Conservation (phyloP, 2,113 vertebrate genomes). For the Lepisosteus oculatus region DNA sequence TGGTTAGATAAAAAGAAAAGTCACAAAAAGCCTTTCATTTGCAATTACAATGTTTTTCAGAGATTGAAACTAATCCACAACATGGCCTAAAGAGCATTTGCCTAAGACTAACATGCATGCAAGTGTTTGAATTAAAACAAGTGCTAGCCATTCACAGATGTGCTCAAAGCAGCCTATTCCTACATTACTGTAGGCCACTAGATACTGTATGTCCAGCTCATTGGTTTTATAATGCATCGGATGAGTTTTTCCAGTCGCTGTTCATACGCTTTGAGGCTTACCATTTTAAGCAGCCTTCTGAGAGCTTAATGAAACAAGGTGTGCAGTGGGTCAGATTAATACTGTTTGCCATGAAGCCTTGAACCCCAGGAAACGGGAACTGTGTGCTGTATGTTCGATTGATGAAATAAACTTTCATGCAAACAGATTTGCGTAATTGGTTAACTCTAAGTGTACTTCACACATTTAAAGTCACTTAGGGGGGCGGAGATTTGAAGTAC, state of each 20-base stretch:
- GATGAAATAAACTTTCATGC: too few relatives aligned
- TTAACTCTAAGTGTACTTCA: too few relatives aligned
- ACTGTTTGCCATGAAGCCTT: constrained; percentile 17
- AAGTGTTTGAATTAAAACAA: not conserved
- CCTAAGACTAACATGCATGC: constrained; percentile 4
- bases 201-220: not conserved
- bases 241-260: constrained; percentile 19
- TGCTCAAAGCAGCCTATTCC: not conserved
- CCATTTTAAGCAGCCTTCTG: constrained; percentile 19
- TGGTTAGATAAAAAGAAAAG: too few relatives aligned
- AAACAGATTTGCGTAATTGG: too few relatives aligned
- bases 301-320: constrained; percentile 27
- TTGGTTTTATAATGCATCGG: constrained; percentile 7
- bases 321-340: constrained; percentile 19
- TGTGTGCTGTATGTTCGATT: too few relatives aligned
- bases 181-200: not conserved
- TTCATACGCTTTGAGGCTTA: not conserved
- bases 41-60: too few relatives aligned
- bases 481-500: too few relatives aligned
- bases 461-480: too few relatives aligned
- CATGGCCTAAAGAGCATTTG: too few relatives aligned
- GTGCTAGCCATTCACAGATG: not conserved
- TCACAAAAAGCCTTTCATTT: too few relatives aligned
- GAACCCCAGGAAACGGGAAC: too few relatives aligned
- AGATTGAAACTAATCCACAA: too few relatives aligned